phyloP scores from a whole-genome alignment of 2,797 vertebrate species.

The Gobionotothen gibberifrons region DNA sequence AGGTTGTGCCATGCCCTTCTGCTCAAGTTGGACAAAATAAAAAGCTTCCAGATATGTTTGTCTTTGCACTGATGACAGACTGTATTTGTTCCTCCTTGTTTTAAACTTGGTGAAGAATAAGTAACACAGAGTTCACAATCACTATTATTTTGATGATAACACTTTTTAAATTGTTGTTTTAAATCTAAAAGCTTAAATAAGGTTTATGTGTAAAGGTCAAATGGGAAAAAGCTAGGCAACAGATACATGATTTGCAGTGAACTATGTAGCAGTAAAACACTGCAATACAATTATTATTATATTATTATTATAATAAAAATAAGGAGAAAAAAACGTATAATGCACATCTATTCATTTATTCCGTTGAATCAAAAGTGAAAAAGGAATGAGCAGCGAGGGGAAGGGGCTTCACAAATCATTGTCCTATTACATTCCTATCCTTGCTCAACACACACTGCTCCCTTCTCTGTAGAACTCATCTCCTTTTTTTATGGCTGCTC shows the following conservation, averaged over 20 bases:
- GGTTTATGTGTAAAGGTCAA: conserved; percentile 28
- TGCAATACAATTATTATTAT: too few species aligned
- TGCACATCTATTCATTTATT: conserved; percentile 23
- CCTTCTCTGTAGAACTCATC: conserved; percentile 42
- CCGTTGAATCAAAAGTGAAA: conserved; percentile 33
- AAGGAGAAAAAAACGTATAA: not conserved
- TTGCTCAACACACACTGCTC: conserved; percentile 37
- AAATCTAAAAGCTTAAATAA: not conserved
- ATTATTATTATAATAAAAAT: not conserved
- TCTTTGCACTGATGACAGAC: conserved; percentile 37
- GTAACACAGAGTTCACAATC: conserved; percentile 1
- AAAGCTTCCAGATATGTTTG: conserved; percentile 31
- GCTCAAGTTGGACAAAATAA: conserved; percentile 22
- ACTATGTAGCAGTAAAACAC: not conserved
- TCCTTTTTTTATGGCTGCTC: conserved; percentile 54
- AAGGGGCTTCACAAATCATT: conserved; percentile 42
- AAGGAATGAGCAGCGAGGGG: not conserved
- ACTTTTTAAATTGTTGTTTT: too few species aligned
- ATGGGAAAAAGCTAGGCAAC: not conserved
- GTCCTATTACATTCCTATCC: conserved; percentile 57
- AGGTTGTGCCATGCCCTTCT: conserved; percentile 20
- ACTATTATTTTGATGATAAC: not conserved
- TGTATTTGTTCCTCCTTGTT: conserved; percentile 1
- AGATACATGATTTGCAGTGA: conserved; percentile 28
- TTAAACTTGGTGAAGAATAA: not conserved